Evolutionary conservation across 2,797 vertebrate genomes (phyloP).

Genomic region (Cottoperca gobio): DNA sequence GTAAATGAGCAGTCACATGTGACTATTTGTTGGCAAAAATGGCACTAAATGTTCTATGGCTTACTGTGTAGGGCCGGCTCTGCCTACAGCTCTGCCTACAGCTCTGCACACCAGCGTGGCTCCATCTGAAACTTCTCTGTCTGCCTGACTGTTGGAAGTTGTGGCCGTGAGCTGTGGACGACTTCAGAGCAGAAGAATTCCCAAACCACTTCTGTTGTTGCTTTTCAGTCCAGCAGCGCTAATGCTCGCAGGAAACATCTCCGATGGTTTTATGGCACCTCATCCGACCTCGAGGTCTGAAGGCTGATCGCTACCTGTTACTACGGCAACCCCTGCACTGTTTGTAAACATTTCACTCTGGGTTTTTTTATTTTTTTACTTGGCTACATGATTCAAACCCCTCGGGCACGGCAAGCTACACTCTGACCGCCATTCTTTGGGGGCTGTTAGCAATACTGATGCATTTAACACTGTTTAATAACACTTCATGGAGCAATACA

Average conservation of each 20-base stretch:
- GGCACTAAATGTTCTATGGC: background rate
- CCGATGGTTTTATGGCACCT: slow-evolving; percentile 80
- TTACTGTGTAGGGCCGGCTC: too few species aligned
- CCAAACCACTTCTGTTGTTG: slow-evolving; percentile 88
- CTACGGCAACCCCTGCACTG: slow-evolving; percentile 82
- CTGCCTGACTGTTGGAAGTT: slow-evolving; percentile 74
- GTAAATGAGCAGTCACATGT: too few species aligned
- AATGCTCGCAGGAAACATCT: slow-evolving; percentile 84
- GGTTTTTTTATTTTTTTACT: slow-evolving; percentile 4
- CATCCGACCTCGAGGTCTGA: slow-evolving; percentile 77
- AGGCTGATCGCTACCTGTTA: slow-evolving; percentile 80
- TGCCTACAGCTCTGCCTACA: too few species aligned
- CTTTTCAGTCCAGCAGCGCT: slow-evolving; percentile 76
- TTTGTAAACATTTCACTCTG: slow-evolving; percentile 72
- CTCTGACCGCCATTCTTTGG: slow-evolving; percentile 22
- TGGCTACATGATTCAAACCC: slow-evolving; percentile 17
- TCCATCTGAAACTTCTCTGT: slow-evolving; percentile 56
- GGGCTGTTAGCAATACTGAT: slow-evolving; percentile 22
- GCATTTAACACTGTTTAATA: slow-evolving; percentile 31
- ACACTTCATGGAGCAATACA: slow-evolving; percentile 19
- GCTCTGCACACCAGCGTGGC: slow-evolving; percentile 13
- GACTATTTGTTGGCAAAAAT: background rate
- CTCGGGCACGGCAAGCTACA: slow-evolving; percentile 25
- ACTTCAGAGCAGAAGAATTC: slow-evolving; percentile 90
- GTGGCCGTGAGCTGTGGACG: slow-evolving; percentile 81